phyloP scores from a whole-genome alignment of 1,140 invertebrate genomes.

The Oscheius sp. region DNA sequence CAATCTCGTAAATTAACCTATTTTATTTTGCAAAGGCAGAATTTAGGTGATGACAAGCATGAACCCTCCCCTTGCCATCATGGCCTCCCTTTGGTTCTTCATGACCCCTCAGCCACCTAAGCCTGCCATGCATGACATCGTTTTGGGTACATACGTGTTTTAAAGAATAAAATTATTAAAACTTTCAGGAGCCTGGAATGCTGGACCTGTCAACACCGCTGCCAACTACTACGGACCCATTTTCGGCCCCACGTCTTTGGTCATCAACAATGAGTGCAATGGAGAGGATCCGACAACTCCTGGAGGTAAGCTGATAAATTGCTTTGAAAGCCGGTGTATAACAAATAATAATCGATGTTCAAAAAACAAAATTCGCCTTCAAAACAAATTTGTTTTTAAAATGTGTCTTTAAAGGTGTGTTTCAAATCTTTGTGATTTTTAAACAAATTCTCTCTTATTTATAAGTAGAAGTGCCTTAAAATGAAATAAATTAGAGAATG shows the following conservation, averaged over 20 bases:
- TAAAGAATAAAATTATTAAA: not conserved
- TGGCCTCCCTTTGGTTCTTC: constrained; percentile 56
- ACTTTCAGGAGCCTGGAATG: constrained; percentile 40
- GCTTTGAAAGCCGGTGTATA: too few species aligned
- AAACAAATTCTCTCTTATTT: too few species aligned
- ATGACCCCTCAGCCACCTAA: constrained; percentile 60
- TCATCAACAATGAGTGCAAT: constrained; percentile 58
- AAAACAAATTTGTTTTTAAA: not conserved
- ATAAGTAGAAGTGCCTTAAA: too few species aligned
- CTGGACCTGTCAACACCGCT: constrained; percentile 44
- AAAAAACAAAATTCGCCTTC: too few species aligned
- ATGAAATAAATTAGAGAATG: too few species aligned
- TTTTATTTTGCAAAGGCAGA: too few species aligned
- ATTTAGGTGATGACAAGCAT: constrained; percentile 57
- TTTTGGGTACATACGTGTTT: constrained; percentile 43
- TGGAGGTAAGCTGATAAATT: too few species aligned
- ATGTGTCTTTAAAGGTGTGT: not conserved
- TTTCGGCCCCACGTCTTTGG: constrained; percentile 54
- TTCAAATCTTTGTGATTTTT: not conserved
- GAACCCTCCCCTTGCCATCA: constrained; percentile 54
- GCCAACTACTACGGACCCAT: constrained; percentile 54
- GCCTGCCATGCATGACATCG: constrained; percentile 60
- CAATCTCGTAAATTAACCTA: too few species aligned
- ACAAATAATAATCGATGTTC: too few species aligned
- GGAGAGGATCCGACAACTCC: constrained; percentile 50